Percentiles rank a stretch among this genome's conserved stretches.
These are phyloP conservation scores for Calvadosia cruxmelitensis DNA, from an alignment of 30 jellyfish, hydroid and myxozoan species.

Conservation along the genomic window DNA sequence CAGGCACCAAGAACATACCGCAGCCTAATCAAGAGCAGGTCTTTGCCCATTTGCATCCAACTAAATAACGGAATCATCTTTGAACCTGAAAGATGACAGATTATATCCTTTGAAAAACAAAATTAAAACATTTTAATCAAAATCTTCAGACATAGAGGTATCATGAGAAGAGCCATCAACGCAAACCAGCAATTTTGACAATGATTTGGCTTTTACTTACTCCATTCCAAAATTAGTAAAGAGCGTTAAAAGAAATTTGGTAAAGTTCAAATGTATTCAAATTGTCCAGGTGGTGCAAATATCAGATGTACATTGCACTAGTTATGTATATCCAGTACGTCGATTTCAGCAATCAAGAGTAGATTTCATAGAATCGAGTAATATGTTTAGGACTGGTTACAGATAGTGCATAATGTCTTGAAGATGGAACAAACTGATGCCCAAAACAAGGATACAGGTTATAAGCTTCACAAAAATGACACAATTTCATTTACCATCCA, in stretches of 20 bases:
- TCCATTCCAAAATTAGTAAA: not conserved
- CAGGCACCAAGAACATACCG: constrained; percentile 94
- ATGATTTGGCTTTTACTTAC: not conserved
- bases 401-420: not conserved
- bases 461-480: not conserved
- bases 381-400: not conserved
- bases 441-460: not conserved
- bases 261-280: no score
- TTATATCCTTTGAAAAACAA: no score
- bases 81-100: constrained; percentile 41
- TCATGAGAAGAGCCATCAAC: not conserved
- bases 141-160: no score
- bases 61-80: constrained; percentile 92
- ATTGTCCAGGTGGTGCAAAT: no score
- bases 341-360: no score
- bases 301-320: no score
- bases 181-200: not conserved
- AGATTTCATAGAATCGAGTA: not conserved
- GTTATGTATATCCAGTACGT: no score
- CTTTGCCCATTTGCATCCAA: constrained; percentile 97
- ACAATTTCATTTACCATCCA: constrained; percentile 52
- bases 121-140: no score
- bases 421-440: no score
- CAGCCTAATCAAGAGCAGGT: constrained; percentile 61
- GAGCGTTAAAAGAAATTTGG: not conserved